phyloP scores from a whole-genome alignment of 2,113 vertebrate species.

The Pedionomus torquatus region DNA sequence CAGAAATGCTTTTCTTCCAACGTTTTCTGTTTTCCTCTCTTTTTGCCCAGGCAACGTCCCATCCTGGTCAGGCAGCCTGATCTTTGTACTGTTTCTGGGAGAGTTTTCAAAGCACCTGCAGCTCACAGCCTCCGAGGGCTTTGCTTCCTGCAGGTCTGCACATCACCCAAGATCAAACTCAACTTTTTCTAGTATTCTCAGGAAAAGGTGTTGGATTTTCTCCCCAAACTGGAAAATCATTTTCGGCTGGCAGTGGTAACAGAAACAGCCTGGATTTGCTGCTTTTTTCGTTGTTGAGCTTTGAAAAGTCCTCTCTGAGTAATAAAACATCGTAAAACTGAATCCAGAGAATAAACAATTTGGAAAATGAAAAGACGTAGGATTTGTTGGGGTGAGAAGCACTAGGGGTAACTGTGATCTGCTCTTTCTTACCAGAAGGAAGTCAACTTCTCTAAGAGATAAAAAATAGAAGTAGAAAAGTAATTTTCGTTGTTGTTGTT shows the following conservation, averaged over 20 bases:
- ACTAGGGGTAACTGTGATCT: too few species aligned
- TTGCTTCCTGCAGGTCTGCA: background rate
- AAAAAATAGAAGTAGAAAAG: background rate
- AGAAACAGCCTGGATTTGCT: background rate
- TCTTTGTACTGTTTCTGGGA: background rate
- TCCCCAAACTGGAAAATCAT: background rate
- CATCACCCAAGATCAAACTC: background rate
- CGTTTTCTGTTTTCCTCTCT: background rate
- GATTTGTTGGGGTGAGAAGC: background rate
- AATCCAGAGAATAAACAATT: background rate
- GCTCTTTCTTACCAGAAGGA: background rate
- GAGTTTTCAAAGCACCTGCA: background rate
- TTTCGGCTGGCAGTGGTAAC: background rate
- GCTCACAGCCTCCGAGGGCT: background rate
- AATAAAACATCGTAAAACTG: background rate
- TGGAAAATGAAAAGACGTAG: background rate
- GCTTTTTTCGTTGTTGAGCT: background rate
- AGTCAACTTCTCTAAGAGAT: background rate
- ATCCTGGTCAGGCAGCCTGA: background rate
- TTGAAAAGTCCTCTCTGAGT: background rate
- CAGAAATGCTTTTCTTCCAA: background rate
- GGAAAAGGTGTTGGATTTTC: background rate
- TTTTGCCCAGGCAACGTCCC: background rate
- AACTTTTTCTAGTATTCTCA: background rate
- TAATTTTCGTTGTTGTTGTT: rapidly evolving